Percentiles rank a stretch among this genome's conserved stretches.
Evolutionary conservation across 2,113 vertebrate genomes (phyloP).

Genomic region (Rhynchopsitta pachyrhyncha): DNA sequence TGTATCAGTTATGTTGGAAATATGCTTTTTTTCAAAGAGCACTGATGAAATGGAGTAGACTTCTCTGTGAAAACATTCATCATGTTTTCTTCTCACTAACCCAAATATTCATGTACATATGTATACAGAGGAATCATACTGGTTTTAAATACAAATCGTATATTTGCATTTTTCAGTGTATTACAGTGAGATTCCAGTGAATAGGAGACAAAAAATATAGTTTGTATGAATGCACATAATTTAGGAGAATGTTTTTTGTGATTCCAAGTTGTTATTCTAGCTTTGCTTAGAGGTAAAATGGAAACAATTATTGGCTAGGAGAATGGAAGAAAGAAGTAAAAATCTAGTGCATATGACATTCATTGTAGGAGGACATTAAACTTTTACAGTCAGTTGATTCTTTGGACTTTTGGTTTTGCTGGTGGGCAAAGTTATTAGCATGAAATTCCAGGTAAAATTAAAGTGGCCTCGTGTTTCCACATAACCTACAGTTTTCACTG

Average conservation of each 20-base stretch:
- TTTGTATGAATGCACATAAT: not conserved
- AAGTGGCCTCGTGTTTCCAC: not conserved
- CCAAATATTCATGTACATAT: not conserved
- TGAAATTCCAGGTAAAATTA: not conserved
- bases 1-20: not conserved
- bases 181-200: conserved; percentile 25
- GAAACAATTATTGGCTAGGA: conserved; percentile 41
- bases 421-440: not conserved
- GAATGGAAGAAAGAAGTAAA: not conserved
- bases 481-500: not conserved
- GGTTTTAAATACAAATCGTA: not conserved
- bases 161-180: not conserved
- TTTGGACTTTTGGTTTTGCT: conserved; percentile 4
- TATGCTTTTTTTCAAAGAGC: not conserved
- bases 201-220: not conserved
- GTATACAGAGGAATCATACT: not conserved
- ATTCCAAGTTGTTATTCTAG: conserved; percentile 40
- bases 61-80: not conserved
- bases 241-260: conserved; percentile 39
- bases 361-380: not conserved
- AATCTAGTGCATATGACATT: not conserved
- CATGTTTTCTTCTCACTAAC: not conserved
- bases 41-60: not conserved
- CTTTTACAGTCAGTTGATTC: not conserved
- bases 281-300: conserved; percentile 55